Percentiles rank a stretch among this genome's conserved stretches.
These are phyloP conservation scores for Dromius quadrimaculatus DNA, from an alignment of 2,888 invertebrate genomes.

Conservation along the genomic window DNA sequence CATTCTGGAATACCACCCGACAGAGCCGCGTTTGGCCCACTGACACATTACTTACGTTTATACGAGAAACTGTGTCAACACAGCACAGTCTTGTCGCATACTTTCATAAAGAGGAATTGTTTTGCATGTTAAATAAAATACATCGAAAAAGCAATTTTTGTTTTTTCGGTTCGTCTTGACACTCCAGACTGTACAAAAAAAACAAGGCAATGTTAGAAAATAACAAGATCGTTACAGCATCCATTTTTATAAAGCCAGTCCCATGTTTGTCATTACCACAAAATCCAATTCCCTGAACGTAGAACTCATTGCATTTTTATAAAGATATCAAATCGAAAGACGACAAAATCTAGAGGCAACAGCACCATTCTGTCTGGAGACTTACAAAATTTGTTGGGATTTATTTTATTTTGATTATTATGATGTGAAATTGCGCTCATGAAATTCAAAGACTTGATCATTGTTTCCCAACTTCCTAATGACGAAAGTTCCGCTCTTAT, in stretches of 20 bases:
- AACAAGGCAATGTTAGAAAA: slow-evolving; percentile 1
- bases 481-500: too few relatives aligned
- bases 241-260: slow-evolving; percentile 11
- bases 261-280: slow-evolving; percentile 24
- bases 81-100: too few relatives aligned
- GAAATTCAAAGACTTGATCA: too few relatives aligned
- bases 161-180: too few relatives aligned
- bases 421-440: too few relatives aligned
- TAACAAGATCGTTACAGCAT: slow-evolving; percentile 26
- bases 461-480: too few relatives aligned
- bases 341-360: not conserved
- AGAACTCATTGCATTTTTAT: slow-evolving; percentile 12
- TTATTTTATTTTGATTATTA: not conserved
- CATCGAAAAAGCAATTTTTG: too few relatives aligned
- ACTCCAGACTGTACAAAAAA: too few relatives aligned
- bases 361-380: not conserved
- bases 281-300: slow-evolving; percentile 7
- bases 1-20: not conserved
- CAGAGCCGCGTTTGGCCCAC: not conserved
- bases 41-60: not conserved
- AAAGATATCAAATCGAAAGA: not conserved
- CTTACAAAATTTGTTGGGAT: not conserved
- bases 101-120: too few relatives aligned
- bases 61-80: not conserved
- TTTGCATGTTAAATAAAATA: too few relatives aligned